Conservation (phyloP, 2,113 vertebrate genomes). For the Fulica atra region DNA sequence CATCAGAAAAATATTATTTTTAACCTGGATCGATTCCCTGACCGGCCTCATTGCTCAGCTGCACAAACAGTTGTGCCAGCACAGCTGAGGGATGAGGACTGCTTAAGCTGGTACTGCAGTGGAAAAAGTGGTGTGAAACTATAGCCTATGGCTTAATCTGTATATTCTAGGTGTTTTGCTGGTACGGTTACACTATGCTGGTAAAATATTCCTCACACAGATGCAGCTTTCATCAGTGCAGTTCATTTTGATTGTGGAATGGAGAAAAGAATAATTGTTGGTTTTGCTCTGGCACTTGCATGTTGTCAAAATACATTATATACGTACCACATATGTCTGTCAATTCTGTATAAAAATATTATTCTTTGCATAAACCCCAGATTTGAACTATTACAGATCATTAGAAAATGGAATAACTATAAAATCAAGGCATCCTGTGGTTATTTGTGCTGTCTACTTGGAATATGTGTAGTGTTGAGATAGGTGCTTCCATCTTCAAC, state of each 20-base stretch:
- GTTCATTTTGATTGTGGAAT: not conserved
- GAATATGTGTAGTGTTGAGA: not conserved
- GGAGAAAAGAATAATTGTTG: not conserved
- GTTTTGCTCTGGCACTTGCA: not conserved
- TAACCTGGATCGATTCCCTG: constrained; percentile 56
- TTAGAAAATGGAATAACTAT: not conserved
- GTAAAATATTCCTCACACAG: not conserved
- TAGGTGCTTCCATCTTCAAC: not conserved
- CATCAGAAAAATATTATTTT: constrained; percentile 71
- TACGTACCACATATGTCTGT: not conserved
- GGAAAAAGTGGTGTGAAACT: constrained; percentile 49
- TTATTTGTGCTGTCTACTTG: not conserved
- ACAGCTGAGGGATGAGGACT: constrained; percentile 42
- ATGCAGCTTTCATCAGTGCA: not conserved
- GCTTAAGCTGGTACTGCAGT: constrained; percentile 42
- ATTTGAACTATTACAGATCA: not conserved
- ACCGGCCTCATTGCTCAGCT: constrained; percentile 39
- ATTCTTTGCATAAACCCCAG: not conserved
- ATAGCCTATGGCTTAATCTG: not conserved
- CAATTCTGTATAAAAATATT: not conserved
- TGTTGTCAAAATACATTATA: not conserved
- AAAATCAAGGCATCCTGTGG: not conserved
- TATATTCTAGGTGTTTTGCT: not conserved
- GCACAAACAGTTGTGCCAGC: constrained; percentile 65
- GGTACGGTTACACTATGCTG: not conserved